Conservation (phyloP, 2,113 vertebrate species). For the Perca flavescens region DNA sequence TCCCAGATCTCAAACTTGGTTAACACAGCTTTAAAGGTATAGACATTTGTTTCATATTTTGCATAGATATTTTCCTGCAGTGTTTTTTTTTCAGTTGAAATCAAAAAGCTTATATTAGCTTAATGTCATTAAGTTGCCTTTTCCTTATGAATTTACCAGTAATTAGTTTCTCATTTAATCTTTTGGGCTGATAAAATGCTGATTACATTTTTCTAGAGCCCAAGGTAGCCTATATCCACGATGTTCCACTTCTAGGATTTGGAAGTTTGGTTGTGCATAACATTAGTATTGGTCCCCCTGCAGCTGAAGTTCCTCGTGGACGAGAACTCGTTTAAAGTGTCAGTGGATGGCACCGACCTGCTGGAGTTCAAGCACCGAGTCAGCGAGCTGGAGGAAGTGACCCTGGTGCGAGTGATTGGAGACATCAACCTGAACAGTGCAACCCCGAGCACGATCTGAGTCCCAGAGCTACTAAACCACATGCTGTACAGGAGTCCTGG, state of each 20-base stretch:
- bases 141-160: background rate
- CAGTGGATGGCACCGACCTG: conserved; percentile 83
- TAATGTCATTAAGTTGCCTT: background rate
- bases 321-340: conserved; percentile 83
- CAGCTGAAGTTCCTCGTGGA: conserved; percentile 88
- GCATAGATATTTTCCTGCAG: background rate
- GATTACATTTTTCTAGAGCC: no score
- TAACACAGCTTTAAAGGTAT: no score
- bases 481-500: background rate
- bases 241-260: no score
- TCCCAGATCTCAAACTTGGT: no score
- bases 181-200: no score
- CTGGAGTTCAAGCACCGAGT: conserved; percentile 85
- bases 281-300: background rate
- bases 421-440: conserved; percentile 81
- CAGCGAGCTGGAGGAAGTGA: conserved; percentile 83
- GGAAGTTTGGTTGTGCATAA: background rate
- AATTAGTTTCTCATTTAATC: background rate
- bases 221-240: no score
- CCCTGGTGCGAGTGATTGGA: conserved; percentile 77
- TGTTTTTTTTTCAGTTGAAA: background rate
- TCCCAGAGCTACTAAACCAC: background rate
- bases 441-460: conserved; percentile 83
- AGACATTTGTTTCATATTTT: background rate
- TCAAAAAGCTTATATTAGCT: background rate